Conservation (phyloP, 2,797 vertebrate genomes). For the Orientallactaga sibirica region DNA sequence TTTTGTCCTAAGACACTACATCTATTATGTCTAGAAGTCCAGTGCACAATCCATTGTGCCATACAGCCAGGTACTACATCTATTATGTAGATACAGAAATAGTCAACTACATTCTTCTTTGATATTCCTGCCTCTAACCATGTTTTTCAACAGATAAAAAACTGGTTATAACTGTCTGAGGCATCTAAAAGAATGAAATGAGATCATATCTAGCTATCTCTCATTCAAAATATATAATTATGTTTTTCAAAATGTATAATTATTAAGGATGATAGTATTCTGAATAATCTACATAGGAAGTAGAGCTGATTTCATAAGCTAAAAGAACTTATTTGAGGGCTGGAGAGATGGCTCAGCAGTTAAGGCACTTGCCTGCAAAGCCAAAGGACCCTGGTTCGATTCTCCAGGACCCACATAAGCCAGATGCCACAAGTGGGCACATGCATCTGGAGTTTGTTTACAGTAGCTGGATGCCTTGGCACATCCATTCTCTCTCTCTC, state of each 20-base stretch:
- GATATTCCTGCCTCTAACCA: slow-evolving; percentile 34
- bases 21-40: too few species aligned
- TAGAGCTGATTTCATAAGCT: slow-evolving; percentile 30
- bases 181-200: slow-evolving; percentile 43
- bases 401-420: neutral
- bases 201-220: slow-evolving; percentile 33
- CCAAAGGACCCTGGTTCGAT: neutral
- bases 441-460: too few species aligned
- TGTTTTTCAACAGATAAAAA: slow-evolving; percentile 50
- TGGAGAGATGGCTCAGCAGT: too few species aligned
- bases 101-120: slow-evolving; percentile 29
- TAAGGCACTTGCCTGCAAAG: too few species aligned
- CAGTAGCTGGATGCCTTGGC: too few species aligned
- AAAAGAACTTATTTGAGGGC: neutral
- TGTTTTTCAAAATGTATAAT: neutral
- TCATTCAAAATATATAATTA: slow-evolving; percentile 12
- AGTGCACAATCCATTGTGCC: too few species aligned
- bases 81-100: slow-evolving; percentile 24
- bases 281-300: slow-evolving; percentile 45
- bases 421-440: neutral
- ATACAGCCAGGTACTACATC: neutral
- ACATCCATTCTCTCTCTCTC: too few species aligned
- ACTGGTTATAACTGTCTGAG: slow-evolving; percentile 7
- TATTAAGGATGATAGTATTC: slow-evolving; percentile 56
- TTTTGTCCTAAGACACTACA: slow-evolving; percentile 20